phyloP scores from a whole-genome alignment of 2,888 invertebrate species.

The Shargacucullia verbasci region DNA sequence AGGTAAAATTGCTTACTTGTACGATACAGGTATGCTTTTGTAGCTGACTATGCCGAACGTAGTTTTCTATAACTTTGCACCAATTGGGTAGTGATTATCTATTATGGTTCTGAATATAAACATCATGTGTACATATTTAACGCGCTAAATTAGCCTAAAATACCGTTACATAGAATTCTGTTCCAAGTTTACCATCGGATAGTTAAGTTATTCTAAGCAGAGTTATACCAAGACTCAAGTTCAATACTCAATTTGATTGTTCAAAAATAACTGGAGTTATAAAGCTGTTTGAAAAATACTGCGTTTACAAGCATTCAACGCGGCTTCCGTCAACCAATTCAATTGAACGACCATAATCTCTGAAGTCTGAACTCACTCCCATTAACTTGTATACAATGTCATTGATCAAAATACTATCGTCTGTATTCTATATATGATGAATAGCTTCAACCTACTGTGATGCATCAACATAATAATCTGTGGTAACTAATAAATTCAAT shows the following conservation, averaged over 20 bases:
- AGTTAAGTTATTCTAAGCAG: too few relatives aligned
- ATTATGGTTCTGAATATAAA: too few relatives aligned
- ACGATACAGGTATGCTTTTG: too few relatives aligned
- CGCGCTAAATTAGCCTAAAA: too few relatives aligned
- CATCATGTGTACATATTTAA: too few relatives aligned
- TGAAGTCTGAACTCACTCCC: slow-evolving; percentile 44
- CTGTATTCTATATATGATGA: slow-evolving; percentile 18
- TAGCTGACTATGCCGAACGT: too few relatives aligned
- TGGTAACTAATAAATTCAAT: slow-evolving; percentile 1
- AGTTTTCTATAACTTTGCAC: too few relatives aligned
- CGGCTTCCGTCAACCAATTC: slow-evolving; percentile 42
- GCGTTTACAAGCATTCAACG: slow-evolving; percentile 19
- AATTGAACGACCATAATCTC: slow-evolving; percentile 43
- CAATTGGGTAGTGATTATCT: too few relatives aligned
- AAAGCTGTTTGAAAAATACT: slow-evolving; percentile 9
- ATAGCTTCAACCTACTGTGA: slow-evolving; percentile 20
- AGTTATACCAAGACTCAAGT: too few relatives aligned
- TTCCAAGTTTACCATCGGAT: too few relatives aligned
- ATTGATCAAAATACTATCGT: slow-evolving; percentile 34
- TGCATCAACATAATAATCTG: neutral
- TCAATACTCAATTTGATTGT: neutral
- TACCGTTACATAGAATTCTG: too few relatives aligned
- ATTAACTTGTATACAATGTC: slow-evolving; percentile 36
- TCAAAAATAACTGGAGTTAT: neutral
- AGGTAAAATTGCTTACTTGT: too few relatives aligned